A percentile compares a stretch with the other conserved stretches of the same genome.
Evolutionary conservation across 2,888 invertebrate genomes (phyloP).

Genomic region (Cryptophagus acutangulus): DNA sequence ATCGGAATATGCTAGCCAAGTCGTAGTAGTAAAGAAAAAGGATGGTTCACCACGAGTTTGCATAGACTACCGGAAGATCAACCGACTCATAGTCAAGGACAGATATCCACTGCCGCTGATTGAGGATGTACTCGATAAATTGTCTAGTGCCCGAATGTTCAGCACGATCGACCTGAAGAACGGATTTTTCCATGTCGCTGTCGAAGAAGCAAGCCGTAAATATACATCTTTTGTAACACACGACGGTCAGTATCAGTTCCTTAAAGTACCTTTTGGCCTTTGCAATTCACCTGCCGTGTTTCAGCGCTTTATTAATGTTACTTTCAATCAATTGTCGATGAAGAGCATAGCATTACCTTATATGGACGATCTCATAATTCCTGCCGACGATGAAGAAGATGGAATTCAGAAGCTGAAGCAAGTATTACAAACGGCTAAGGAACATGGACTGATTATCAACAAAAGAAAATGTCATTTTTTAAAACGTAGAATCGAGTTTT

Average conservation of each 20-base stretch:
- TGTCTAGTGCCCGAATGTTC: constrained; percentile 13
- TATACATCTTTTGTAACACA: constrained; percentile 36
- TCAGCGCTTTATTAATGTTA: constrained; percentile 30
- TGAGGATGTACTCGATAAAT: constrained; percentile 18
- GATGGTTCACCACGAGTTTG: constrained; percentile 22
- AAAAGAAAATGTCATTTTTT: constrained; percentile 41
- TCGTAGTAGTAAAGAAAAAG: constrained; percentile 28
- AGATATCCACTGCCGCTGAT: constrained; percentile 24
- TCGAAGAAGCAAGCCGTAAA: constrained; percentile 15
- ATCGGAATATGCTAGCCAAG: constrained; percentile 27
- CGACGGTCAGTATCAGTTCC: constrained; percentile 42
- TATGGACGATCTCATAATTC: constrained; percentile 12
- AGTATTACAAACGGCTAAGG: constrained; percentile 12
- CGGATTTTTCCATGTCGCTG: constrained; percentile 13
- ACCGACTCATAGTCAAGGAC: constrained; percentile 22
- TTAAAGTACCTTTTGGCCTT: constrained; percentile 42
- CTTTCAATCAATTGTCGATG: constrained; percentile 6
- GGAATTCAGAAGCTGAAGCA: constrained; percentile 9
- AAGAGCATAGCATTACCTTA: constrained; percentile 11
- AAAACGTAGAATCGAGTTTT: constrained; percentile 23
- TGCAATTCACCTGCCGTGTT: constrained; percentile 40
- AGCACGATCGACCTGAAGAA: constrained; percentile 15
- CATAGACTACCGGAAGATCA: constrained; percentile 25
- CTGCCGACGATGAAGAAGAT: constrained; percentile 12
- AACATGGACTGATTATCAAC: constrained; percentile 32